Evolutionary conservation across 2,113 vertebrate species (phyloP), one percentile per base, ranked within the genome.

Genomic region (Leptobrachium ailaonicum): DNA sequence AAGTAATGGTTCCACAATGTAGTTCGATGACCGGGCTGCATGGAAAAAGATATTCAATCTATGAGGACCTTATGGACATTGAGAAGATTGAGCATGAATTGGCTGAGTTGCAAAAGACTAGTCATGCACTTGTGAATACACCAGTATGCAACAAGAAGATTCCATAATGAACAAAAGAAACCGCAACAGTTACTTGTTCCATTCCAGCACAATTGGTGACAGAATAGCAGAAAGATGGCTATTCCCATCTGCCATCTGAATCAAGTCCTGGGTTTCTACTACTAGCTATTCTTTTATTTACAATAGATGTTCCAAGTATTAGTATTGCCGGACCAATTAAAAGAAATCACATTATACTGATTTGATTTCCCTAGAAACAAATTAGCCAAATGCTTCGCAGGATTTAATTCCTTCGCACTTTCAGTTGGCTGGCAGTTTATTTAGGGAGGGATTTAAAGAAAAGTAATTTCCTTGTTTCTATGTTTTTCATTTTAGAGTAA

Each of bases 341-440:
- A 32, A 41, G 71, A 56, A 58, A 80, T 58, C 66, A 74, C 71
- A 74, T 80, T 74, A 66, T 54, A 73, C n/a, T 60, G 47, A 68
- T 80, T 67, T 60, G 41, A 80, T 74, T 73, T 80, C 63, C 71
- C 71, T 74, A 41, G 63, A 41, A 80, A 74, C 78, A 73, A 66
- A 80, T 73, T 74, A 74, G 54, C 77, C 77, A 79, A 73, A 79
- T 73, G 77, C 45, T 66, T 73, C 71, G 63, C 20, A 66, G 77
- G 70, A 73, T 71, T 72, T 42, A 13, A 42, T 64, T 72, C 11
- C 32, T 42, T 43, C 43, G 13, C 14, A 53, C 9, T 20, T 72
- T 72, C 32, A 8, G 60, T 12, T 66, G 69, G 77, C 63, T 60
- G 62, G 43, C 43, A 66, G 58, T 56, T 7, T 47, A 66, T 42